Base-by-base conservation (phyloP, 2,113 vertebrate genomes). In the Semnornis frantzii region DNA sequence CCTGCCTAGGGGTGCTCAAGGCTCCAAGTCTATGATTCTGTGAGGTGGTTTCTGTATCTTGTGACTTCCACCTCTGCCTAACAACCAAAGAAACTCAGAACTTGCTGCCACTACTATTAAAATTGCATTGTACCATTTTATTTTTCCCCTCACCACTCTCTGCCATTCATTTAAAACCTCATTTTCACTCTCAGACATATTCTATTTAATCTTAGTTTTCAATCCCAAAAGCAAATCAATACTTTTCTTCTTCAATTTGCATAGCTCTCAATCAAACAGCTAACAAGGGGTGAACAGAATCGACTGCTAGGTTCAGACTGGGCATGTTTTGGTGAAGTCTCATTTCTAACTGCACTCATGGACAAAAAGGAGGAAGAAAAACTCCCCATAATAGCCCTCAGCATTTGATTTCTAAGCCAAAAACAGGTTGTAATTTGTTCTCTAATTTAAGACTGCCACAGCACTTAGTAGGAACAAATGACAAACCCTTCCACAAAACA, bases 271-370 rank as follows among this genome's bases (percentile, higher is more conserved):
- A 93, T 94, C 93, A 93, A 92, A 90, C 62, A 96, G 80, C 87
- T 95, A 97, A 96, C 93, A 59, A 93, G 94, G 89, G 91, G 94
- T 87, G 96, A 95, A 96, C 33, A 54, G 62, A 88, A 96, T 93
- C 30, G 63, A 93, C 90, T 82, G 33, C 28, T 9, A 81, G 54
- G 17, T 33, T 93, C 90, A 93, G 70, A 95, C 30, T 74, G 86
- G 63, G 60, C 33, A 11, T 55, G 91, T 93, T 77, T 31, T 25
- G 5, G 62, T 71, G 73, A 80, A 46, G 72, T 77, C 89, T 74
- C 80, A 74, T 87, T 92, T 88, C 91, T 92, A 80, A 72, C 84
- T 18, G 52, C 75, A 37, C 31, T 79, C 59, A 8, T 27, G 68
- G 57, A 39, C 37, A 39, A 70, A 71, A 81, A 87, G 62, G 18